A percentile compares a stretch with the other conserved stretches of the same genome.
Conservation (phyloP, 2,797 vertebrate species). For the Gallinago stenura region DNA sequence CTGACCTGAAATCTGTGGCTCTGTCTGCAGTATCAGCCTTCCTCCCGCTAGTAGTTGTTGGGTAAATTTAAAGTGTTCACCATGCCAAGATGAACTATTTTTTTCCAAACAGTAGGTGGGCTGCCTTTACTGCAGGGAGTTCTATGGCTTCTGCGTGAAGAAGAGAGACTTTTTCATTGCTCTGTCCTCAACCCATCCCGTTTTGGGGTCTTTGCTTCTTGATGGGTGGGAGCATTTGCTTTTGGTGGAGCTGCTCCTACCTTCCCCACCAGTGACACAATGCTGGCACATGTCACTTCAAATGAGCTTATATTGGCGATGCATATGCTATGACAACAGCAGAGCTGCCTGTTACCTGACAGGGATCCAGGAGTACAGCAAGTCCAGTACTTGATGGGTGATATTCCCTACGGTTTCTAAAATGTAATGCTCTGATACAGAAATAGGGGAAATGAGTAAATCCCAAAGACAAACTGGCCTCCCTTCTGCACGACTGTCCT, state of each 20-base stretch:
- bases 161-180: not conserved
- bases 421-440: not conserved
- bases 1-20: not conserved
- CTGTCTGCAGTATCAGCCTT: not conserved
- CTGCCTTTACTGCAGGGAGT: not conserved
- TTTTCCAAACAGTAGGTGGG: not conserved
- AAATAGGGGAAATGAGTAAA: not conserved
- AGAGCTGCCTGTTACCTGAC: not conserved
- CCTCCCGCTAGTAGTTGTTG: not conserved
- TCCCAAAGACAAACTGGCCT: not conserved
- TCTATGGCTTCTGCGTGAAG: not conserved
- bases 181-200: not conserved
- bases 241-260: not conserved
- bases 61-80: not conserved
- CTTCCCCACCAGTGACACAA: not conserved
- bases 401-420: not conserved
- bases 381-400: not conserved
- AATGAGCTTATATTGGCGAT: not conserved
- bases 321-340: not conserved
- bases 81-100: accelerated
- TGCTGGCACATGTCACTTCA: not conserved
- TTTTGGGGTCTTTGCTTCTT: not conserved
- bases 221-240: not conserved
- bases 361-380: not conserved
- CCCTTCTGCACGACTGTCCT: not conserved